A percentile compares a stretch with the other conserved stretches of the same genome.
phyloP scores from a whole-genome alignment of 2,888 invertebrate genomes.

The Euzophera pinguis region DNA sequence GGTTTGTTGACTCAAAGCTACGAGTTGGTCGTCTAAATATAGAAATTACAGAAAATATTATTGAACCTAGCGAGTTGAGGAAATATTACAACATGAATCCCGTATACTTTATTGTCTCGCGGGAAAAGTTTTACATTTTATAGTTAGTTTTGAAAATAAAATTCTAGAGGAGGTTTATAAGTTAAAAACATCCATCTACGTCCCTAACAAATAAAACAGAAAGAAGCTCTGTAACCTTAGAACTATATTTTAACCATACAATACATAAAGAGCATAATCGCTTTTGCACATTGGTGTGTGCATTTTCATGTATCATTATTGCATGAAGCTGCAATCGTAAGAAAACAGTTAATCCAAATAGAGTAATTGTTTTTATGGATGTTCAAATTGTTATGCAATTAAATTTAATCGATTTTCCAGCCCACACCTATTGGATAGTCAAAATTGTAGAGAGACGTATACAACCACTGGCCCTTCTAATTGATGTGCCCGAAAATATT shows the following conservation, averaged over 20 bases:
- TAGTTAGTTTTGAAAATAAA: no score
- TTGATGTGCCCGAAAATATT: slow-evolving; percentile 1
- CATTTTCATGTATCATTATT: no score
- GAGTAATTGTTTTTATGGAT: background rate
- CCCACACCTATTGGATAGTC: background rate
- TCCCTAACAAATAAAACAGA: no score
- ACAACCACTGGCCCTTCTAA: background rate
- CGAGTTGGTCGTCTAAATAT: slow-evolving; percentile 2
- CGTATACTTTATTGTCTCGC: no score
- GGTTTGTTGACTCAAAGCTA: slow-evolving; percentile 39
- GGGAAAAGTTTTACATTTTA: no score
- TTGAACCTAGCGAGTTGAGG: background rate
- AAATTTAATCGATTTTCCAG: background rate
- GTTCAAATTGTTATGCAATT: background rate
- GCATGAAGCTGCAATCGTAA: background rate
- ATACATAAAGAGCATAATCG: no score
- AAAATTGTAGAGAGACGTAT: background rate
- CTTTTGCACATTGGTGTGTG: no score
- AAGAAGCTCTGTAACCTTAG: no score
- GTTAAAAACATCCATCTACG: no score
- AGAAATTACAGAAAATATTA: background rate
- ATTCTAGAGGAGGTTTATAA: no score
- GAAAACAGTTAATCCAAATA: background rate
- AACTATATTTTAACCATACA: no score
- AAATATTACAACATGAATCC: no score